Evolutionary conservation across 2,113 vertebrate genomes (phyloP), one percentile per base, ranked within the genome.

Genomic region (Rhabdomys dilectus): DNA sequence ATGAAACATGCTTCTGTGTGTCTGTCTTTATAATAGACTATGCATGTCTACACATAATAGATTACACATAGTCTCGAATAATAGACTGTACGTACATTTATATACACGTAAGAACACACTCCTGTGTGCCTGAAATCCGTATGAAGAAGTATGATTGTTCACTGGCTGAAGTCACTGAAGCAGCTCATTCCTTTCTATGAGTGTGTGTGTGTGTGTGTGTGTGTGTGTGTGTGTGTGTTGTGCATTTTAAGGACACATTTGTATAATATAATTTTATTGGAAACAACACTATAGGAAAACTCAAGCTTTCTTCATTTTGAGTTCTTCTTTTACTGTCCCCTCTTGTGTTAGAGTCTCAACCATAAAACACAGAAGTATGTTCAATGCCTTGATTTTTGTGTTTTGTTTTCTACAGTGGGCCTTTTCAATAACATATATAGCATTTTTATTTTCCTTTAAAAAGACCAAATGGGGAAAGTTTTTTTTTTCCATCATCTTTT

Each of bases 361-460:
- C 68, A 75, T 60, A 88, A 94, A 81, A 78, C 39, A 72, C 70
- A 53, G 42, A 93, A 76, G 75, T 36, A 51, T 7, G 19, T 26
- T 94, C 51, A 29, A 85, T 10, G 39, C 82, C 39, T 21, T 85
- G 58, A 9, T 62, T 34, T 31, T 77, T 48, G 13, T 31, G 51
- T 76, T 48, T 48, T 10, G 7, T 93, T 68, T 64, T 34, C 95
- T 42, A 45, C 60, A 56, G 34, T 45, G 72, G 56, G 45, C 9
- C 73, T 70, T 89, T 96, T 86, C 91, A 91, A 72, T 72, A 93
- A 90, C 24, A 94, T 81, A 62, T 75, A 56, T 70, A 90, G 53
- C 42, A 89, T 88, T 82, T 95, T 36, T 75, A 42, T 77, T 92
- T 82, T 94, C 77, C 70, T 94, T 78, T 75, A 80, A 88, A 73